Percentiles rank a stretch among this genome's conserved stretches.
phyloP scores from a whole-genome alignment of 1,140 invertebrate genomes.

The Dendrolimus punctatus region DNA sequence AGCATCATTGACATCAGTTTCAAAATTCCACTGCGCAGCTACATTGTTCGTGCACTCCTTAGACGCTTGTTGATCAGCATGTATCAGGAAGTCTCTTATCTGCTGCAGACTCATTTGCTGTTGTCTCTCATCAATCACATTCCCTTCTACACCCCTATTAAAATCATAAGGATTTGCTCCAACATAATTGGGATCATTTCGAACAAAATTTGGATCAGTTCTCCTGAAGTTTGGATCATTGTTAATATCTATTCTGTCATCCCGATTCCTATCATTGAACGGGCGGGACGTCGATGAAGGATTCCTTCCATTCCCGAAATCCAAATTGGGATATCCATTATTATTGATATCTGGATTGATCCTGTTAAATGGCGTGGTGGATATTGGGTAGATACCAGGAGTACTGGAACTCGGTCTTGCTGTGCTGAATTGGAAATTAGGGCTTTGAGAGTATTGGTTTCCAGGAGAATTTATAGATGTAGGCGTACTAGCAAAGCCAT shows the following conservation, averaged over 20 bases:
- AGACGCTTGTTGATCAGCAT: conserved; percentile 81
- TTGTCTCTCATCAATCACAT: conserved; percentile 48
- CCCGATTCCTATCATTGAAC: conserved; percentile 41
- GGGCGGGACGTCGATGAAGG: conserved; percentile 51
- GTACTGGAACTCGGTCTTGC: conserved; percentile 38
- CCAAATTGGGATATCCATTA: conserved; percentile 54
- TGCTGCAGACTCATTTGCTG: conserved; percentile 48
- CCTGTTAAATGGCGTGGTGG: conserved; percentile 47
- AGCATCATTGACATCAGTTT: conserved; percentile 88
- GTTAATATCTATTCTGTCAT: conserved; percentile 56
- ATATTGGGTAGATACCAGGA: conserved; percentile 48
- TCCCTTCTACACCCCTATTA: conserved; percentile 40
- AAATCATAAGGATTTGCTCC: conserved; percentile 54
- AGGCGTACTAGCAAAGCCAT: conserved; percentile 49
- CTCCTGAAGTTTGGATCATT: conserved; percentile 60
- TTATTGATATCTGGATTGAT: conserved; percentile 67
- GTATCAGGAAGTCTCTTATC: conserved; percentile 73
- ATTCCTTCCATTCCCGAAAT: conserved; percentile 40
- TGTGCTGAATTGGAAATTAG: conserved; percentile 51
- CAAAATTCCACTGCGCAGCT: conserved; percentile 88
- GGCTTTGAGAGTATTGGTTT: conserved; percentile 47
- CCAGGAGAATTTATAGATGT: conserved; percentile 39
- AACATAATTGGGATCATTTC: conserved; percentile 52
- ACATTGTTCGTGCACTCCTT: conserved; percentile 87
- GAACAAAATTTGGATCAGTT: conserved; percentile 56